phyloP scores from a whole-genome alignment of 2,113 vertebrate genomes.

The Gymnobelideus leadbeateri region DNA sequence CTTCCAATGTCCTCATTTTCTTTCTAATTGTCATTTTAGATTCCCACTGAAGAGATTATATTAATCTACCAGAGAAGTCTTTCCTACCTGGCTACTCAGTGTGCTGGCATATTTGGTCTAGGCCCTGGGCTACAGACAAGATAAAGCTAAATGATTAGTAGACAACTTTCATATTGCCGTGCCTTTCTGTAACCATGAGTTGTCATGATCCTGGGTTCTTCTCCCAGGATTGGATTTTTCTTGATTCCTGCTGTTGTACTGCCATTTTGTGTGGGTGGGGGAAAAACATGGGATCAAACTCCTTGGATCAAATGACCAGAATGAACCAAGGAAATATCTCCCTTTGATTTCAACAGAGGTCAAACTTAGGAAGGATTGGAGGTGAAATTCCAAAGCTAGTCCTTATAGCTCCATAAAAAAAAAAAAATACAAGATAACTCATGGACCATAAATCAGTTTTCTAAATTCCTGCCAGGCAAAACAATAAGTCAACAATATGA shows the following conservation, averaged over 20 bases:
- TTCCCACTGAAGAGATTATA: slow-evolving; percentile 14
- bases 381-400: not conserved
- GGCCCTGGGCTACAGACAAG: not conserved
- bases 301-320: not conserved
- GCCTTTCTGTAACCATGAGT: not conserved
- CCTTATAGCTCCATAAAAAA: not conserved
- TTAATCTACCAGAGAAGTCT: not conserved
- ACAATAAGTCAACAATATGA: not conserved
- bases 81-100: not conserved
- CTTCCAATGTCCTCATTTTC: not conserved
- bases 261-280: not conserved
- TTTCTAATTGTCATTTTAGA: not conserved
- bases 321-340: not conserved
- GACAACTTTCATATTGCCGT: not conserved
- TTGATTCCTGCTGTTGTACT: not conserved
- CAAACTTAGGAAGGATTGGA: not conserved
- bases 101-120: not conserved
- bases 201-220: not conserved
- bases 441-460: slow-evolving; percentile 20
- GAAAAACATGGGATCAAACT: not conserved
- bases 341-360: not conserved
- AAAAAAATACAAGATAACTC: not conserved
- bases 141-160: not conserved
- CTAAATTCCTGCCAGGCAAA: not conserved
- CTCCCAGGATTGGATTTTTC: not conserved